Evolutionary conservation across 2,797 vertebrate species (phyloP), one percentile per base, ranked within the genome.

Genomic region (Ctenosaura bakeri): DNA sequence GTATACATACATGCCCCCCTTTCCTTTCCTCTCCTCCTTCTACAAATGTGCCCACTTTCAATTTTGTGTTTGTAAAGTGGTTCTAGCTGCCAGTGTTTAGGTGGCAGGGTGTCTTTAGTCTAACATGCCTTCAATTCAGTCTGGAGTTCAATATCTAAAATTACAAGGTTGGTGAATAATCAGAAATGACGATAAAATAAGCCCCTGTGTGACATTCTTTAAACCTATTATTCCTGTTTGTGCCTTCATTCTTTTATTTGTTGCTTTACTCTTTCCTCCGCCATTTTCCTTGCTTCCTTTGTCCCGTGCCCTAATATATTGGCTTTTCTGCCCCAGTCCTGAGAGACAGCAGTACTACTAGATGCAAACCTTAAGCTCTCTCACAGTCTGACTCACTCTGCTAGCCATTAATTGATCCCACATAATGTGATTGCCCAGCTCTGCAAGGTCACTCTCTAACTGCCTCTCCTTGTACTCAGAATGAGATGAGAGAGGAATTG

Each of bases 401-500:
- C 81, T 92, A 52, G 92, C 81, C 62, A 81, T 91, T 80, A 92
- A 22, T 81, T 92, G 79, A 71, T 91, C n/a, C 35, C 77, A 35
- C 42, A 32, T 78, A 85, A 78, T 1, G 10, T 74, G 46, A 86
- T 71, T 79, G 38, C 8, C 46, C 50, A 56, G 56, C 42, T 77
- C 69, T 85, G 71, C 52, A 81, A 87, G 52, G 76, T 91, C 46
- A 38, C 42, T n/a, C n/a, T 87, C 79, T 87, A 77, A 89, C 88
- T 78, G 12, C 7, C 1, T 12, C 84, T 9, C 88, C 46, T 29
- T 94, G 83, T 77, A 76, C 32, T 80, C 13, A 71, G 32, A 90
- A 35, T 32, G 2, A 91, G 86, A 89, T 7, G 52, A 50, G 62
- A 24, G 76, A 78, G 54, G 79, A 88, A 81, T 66, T 29, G 20